Evolutionary conservation across 35 echinoderm and acorn worm species (phyloP).

Genomic region (Holothuria glaberrima): DNA sequence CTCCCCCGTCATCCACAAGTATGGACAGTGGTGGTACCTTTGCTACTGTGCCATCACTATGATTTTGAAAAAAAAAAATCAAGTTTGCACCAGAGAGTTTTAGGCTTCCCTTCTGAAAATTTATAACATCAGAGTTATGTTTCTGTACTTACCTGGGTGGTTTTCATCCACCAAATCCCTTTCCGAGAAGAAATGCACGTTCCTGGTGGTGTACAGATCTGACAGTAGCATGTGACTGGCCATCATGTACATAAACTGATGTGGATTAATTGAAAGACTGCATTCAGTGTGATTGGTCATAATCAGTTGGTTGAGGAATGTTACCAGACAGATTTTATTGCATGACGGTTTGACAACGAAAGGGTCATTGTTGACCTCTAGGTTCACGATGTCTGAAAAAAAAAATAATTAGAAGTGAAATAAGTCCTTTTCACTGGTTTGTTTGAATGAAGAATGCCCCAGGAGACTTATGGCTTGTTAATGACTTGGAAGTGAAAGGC

Average conservation of each 20-base stretch:
- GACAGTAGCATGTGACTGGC: slow-evolving; percentile 49
- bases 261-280: slow-evolving; percentile 45
- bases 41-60: too few relatives aligned
- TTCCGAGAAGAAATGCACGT: background rate
- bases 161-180: slow-evolving; percentile 10
- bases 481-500: too few relatives aligned
- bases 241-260: slow-evolving; percentile 67
- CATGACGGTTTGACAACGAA: slow-evolving; percentile 27
- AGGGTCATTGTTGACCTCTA: slow-evolving; percentile 8
- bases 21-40: too few relatives aligned
- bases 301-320: slow-evolving; percentile 57
- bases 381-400: slow-evolving; percentile 4
- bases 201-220: slow-evolving; percentile 41
- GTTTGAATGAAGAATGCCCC: background rate
- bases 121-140: too few relatives aligned
- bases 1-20: too few relatives aligned
- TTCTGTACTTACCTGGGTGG: slow-evolving; percentile 27
- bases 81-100: too few relatives aligned
- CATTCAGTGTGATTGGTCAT: slow-evolving; percentile 45
- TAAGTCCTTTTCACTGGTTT: background rate
- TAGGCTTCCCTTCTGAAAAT: too few relatives aligned
- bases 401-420: background rate
- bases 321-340: slow-evolving; percentile 51
- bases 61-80: too few relatives aligned
- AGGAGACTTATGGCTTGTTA: background rate